Percentiles rank a stretch among this genome's conserved stretches.
These are phyloP conservation scores for Venustoraphidia nigricollis DNA, from an alignment of 2,888 invertebrate genomes.

Conservation along the genomic window DNA sequence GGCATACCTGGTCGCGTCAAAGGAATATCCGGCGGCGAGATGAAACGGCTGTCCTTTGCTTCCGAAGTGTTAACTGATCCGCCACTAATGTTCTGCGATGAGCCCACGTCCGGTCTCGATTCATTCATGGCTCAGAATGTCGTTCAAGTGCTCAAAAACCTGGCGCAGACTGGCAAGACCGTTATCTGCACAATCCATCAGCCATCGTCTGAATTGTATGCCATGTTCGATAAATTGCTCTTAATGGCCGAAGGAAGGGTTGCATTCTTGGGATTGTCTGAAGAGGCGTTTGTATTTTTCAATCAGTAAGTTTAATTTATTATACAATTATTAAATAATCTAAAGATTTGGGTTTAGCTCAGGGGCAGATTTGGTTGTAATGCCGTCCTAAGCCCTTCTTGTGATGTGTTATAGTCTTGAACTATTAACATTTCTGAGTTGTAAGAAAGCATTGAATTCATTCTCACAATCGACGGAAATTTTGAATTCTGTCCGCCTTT, in stretches of 20 bases:
- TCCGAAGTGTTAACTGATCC: slow-evolving; percentile 95
- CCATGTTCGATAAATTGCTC: slow-evolving; percentile 76
- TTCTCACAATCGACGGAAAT: too few species aligned
- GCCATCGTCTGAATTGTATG: slow-evolving; percentile 82
- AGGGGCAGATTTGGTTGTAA: too few species aligned
- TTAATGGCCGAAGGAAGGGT: slow-evolving; percentile 85
- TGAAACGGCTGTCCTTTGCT: slow-evolving; percentile 88
- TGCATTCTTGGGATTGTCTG: slow-evolving; percentile 72
- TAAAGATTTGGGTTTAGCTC: too few species aligned
- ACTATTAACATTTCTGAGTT: too few species aligned
- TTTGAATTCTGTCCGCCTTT: too few species aligned
- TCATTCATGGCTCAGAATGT: slow-evolving; percentile 95
- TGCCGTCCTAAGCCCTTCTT: too few species aligned
- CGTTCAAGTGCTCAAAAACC: slow-evolving; percentile 55
- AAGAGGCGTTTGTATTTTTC: slow-evolving; percentile 66
- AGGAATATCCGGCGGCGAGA: slow-evolving; percentile 93
- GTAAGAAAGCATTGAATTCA: too few species aligned
- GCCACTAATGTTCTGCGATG: slow-evolving; percentile 89
- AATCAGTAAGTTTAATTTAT: slow-evolving; percentile 42
- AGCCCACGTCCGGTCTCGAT: slow-evolving; percentile 92
- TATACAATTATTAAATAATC: too few species aligned
- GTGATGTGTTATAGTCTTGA: too few species aligned
- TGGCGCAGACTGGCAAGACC: slow-evolving; percentile 72
- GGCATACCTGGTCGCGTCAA: slow-evolving; percentile 76
- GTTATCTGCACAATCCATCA: slow-evolving; percentile 90